Conservation (phyloP, 2,888 invertebrate genomes). For the Rhagophthalmus giganteus region DNA sequence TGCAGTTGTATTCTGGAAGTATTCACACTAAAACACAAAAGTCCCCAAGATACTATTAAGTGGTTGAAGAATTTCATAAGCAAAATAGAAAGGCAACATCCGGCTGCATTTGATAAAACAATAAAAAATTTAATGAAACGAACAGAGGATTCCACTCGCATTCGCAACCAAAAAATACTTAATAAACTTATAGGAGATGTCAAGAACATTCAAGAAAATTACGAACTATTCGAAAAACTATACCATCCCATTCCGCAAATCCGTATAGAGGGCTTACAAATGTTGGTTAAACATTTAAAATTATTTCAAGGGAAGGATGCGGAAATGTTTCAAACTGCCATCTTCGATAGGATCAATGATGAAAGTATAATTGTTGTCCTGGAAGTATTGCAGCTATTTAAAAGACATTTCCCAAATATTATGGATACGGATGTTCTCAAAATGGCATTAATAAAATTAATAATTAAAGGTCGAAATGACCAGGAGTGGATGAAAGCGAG, state of each 20-base stretch:
- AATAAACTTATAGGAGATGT: slow-evolving; percentile 42
- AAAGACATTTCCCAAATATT: slow-evolving; percentile 12
- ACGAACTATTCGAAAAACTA: slow-evolving; percentile 67
- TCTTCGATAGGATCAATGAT: slow-evolving; percentile 69
- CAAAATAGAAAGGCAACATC: slow-evolving; percentile 71
- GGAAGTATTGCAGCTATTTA: slow-evolving; percentile 55
- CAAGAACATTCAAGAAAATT: slow-evolving; percentile 38
- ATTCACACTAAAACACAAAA: slow-evolving; percentile 33
- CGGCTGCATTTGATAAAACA: slow-evolving; percentile 69
- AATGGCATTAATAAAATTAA: slow-evolving; percentile 58
- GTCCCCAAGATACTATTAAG: slow-evolving; percentile 34
- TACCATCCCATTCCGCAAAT: slow-evolving; percentile 71
- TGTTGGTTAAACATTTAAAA: slow-evolving; percentile 61
- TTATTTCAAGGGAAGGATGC: slow-evolving; percentile 58
- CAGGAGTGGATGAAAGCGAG: slow-evolving; percentile 53
- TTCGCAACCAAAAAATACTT: slow-evolving; percentile 36
- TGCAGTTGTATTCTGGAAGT: slow-evolving; percentile 45
- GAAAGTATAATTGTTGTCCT: slow-evolving; percentile 66
- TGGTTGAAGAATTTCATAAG: slow-evolving; percentile 57
- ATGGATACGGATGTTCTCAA: slow-evolving; percentile 50
- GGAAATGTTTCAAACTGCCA: slow-evolving; percentile 65
- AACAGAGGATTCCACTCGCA: slow-evolving; percentile 9
- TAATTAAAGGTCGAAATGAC: slow-evolving; percentile 54
- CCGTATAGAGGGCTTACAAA: slow-evolving; percentile 68
- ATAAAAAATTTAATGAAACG: slow-evolving; percentile 61